Percentiles rank a stretch among this genome's conserved stretches.
Evolutionary conservation across 2,888 invertebrate species (phyloP).

Genomic region (Anticlea derivata): DNA sequence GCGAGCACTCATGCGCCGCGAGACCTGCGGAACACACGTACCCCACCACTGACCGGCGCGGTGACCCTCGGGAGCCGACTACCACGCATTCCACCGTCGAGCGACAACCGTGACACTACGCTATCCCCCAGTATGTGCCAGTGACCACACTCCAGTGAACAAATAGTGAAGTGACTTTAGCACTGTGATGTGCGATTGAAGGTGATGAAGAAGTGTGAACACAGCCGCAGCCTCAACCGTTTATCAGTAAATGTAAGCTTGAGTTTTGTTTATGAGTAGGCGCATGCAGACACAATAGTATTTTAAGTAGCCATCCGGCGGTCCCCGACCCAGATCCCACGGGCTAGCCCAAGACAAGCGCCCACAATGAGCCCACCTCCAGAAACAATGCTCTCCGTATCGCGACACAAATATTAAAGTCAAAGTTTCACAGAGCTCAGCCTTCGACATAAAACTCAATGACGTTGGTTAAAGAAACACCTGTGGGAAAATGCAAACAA

Average conservation of each 20-base stretch:
- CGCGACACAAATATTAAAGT: slow-evolving; percentile 73
- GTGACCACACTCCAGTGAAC: slow-evolving; percentile 69
- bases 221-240: slow-evolving; percentile 79
- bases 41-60: slow-evolving; percentile 64
- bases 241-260: slow-evolving; percentile 76
- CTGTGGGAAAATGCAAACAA: slow-evolving; percentile 79
- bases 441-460: slow-evolving; percentile 77
- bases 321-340: slow-evolving; percentile 81
- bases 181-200: slow-evolving; percentile 76
- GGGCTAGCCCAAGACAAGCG: slow-evolving; percentile 55
- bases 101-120: slow-evolving; percentile 55
- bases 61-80: slow-evolving; percentile 58
- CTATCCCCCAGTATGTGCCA: slow-evolving; percentile 70
- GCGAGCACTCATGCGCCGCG: slow-evolving; percentile 80
- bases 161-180: slow-evolving; percentile 72
- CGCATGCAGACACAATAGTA: slow-evolving; percentile 47
- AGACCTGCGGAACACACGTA: slow-evolving; percentile 77
- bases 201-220: slow-evolving; percentile 59
- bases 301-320: slow-evolving; percentile 45
- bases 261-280: slow-evolving; percentile 57
- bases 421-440: slow-evolving; percentile 75
- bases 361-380: slow-evolving; percentile 64
- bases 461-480: slow-evolving; percentile 71
- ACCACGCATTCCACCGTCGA: slow-evolving; percentile 50
- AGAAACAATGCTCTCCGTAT: slow-evolving; percentile 71